Evolutionary conservation across 2,888 invertebrate species (phyloP).

Genomic region (Harpalus rubripes): DNA sequence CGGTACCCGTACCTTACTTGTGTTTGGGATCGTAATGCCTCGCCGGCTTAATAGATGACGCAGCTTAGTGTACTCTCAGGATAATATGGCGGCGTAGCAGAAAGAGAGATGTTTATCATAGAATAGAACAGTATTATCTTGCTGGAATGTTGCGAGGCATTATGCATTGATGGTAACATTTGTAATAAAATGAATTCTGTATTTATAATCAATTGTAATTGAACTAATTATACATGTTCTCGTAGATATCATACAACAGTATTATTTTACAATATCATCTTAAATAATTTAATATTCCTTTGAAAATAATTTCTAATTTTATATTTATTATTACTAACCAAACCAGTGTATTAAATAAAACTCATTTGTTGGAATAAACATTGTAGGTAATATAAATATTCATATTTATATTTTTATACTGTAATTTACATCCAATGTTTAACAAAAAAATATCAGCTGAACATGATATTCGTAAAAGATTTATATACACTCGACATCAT

Average conservation of each 20-base stretch:
- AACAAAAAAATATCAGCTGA: too few relatives aligned
- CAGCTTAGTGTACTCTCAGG: constrained; percentile 12
- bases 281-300: neutral
- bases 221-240: neutral
- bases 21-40: constrained; percentile 9
- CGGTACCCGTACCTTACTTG: neutral
- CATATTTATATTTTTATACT: too few relatives aligned
- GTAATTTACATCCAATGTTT: too few relatives aligned
- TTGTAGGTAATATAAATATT: too few relatives aligned
- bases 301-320: neutral
- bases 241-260: too few relatives aligned
- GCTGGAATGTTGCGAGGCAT: neutral
- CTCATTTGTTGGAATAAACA: too few relatives aligned
- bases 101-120: constrained; percentile 22
- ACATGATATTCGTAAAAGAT: too few relatives aligned
- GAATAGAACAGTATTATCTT: constrained; percentile 3
- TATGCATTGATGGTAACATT: neutral
- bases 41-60: constrained; percentile 30
- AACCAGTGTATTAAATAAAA: too few relatives aligned
- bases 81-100: constrained; percentile 37
- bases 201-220: neutral
- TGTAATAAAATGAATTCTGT: neutral
- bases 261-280: neutral
- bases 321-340: too few relatives aligned
- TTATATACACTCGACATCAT: too few relatives aligned